These are phyloP conservation scores for Carassius carassius DNA, from an alignment of 2,113 vertebrate genomes.

Conservation along the genomic window DNA sequence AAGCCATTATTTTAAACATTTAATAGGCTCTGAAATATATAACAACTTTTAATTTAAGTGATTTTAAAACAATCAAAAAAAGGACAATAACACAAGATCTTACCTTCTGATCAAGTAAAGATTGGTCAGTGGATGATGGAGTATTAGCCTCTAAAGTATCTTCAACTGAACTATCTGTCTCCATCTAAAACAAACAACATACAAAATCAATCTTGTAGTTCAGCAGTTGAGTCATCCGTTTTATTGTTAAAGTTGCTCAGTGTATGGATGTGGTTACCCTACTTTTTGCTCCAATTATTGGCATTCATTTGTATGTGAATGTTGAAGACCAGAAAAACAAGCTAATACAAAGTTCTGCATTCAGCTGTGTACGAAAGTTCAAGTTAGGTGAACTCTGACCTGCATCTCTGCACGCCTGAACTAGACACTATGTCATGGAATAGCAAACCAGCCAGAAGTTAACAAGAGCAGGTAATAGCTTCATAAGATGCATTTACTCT, in stretches of 20 bases:
- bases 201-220: not conserved
- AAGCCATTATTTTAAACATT: too few species aligned
- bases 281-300: not conserved
- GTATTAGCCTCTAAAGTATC: constrained; percentile 60
- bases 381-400: not conserved
- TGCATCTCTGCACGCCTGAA: not conserved
- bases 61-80: not conserved
- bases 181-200: constrained; percentile 58
- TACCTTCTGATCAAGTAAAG: constrained; percentile 43
- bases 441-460: not conserved
- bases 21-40: too few species aligned
- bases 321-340: not conserved
- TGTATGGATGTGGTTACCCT: not conserved
- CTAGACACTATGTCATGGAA: not conserved
- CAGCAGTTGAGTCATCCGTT: not conserved
- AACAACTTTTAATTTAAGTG: too few species aligned
- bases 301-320: not conserved
- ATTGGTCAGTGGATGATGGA: constrained; percentile 18
- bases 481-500: not conserved
- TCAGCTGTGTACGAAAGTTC: not conserved
- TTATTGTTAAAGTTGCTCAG: not conserved
- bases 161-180: constrained; percentile 56
- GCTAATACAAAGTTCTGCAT: not conserved
- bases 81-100: not conserved
- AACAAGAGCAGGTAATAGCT: not conserved